Base-by-base conservation (phyloP, 92 coral and sea anemone species). In the Nematostella vectensis region DNA sequence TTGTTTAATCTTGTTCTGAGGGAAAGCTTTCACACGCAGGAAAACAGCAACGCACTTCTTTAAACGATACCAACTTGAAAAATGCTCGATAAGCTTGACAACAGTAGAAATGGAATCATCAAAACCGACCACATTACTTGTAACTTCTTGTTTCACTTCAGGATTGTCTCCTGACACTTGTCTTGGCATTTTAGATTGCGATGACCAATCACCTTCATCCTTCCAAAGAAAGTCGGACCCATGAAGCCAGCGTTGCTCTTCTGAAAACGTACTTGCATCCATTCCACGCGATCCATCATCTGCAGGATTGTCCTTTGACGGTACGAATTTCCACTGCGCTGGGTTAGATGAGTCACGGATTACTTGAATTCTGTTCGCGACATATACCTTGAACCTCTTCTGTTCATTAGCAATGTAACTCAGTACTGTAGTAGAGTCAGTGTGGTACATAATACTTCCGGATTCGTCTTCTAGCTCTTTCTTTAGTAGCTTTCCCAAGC, bases 321-420 rank as follows among this genome's bases (percentile, higher is more conserved):
- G 50, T 20, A 81, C 79, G 48, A 61, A 81, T 33, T 43, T 69
- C 88, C 78, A 81, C 42, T 81, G 82, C 39, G 25, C 62, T 53
- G 69, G 49, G 30, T 38, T 54, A 21, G 77, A 55, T 31, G 59
- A 48, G 30, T 67, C 61, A n/a, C 74, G 65, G 39, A 73, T 80
- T 36, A 62, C 21, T 44, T 80, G 81, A 10, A 80, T 60, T 18
- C 81, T 47, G 38, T 80, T 80, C 3, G 87, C 80, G 2, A 72
- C 81, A 60, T 33, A 80, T 28, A 74, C 70, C 4, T 80, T 16
- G 51, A 33, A 33, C 15, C 40, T 33, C 40, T 33, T 33, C 40
- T 56, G 71, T 22, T 72, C 71, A 29, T 79, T 79, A 10, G 45
- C 42, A 27, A 68, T 62, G 28, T 74, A 62, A 2, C 66, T 33